Base-by-base conservation (phyloP, 2,888 invertebrate genomes). In the Drosophila kokeensis region DNA sequence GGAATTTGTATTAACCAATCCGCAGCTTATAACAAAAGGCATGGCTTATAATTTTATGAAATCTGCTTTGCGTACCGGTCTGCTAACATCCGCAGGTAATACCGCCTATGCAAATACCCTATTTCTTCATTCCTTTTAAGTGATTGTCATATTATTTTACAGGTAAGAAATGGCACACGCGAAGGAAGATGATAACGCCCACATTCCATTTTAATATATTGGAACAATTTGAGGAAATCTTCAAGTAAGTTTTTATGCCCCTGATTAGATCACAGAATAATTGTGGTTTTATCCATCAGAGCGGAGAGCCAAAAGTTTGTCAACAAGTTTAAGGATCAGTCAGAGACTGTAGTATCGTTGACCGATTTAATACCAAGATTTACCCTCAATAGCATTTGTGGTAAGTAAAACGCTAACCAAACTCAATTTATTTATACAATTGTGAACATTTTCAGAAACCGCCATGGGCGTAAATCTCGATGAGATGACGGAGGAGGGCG, bases 141-240 rank as follows among this genome's bases (percentile, higher is more conserved):
- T 24, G 24, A 27, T 18, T 0, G 2, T 45, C 2, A 0, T 32
- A 27, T 7, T 21, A 6, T 29, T 42, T 48, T 0, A 2, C 10
- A 89, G 90, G 73, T 60, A 76, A 89, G 55, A 91, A 92, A 64
- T 92, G 92, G 92, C 91, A 92, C 49, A 60, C 58, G 0, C 81
- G 92, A 7, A 68, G 88, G 1, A 73, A 60, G 6, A 71, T 83
- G 83, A 72, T 83, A 32, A 70, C 78, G 0, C 84, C 90, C 0
- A 90, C 92, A 0, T 92, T 92, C 50, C 90, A 92, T 58, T 87
- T 91, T 13, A 91, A 86, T 55, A 91, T 92, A 59, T 68, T 92
- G 54, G 79, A 68, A 10, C 90, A 92, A 45, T 92, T 92, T 63
- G 70, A 77, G 27, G 91, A 92, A 45, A 82, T 91, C 42, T 92